Conservation (phyloP, 1,140 invertebrate species). For the Lepidurus packardi region DNA sequence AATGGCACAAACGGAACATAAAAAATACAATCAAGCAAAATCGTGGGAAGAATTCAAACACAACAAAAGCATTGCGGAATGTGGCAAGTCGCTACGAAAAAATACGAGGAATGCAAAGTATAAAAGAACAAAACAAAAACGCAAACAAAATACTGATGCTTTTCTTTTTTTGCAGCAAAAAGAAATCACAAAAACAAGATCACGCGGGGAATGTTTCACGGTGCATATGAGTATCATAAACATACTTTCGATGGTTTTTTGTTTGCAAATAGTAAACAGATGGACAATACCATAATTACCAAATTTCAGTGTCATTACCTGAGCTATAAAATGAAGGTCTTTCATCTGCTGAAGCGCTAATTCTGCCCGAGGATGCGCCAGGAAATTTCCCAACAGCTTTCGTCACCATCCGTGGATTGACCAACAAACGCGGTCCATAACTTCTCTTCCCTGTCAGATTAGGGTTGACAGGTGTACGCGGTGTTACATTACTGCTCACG, state of each 20-base stretch:
- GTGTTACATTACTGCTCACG: background rate
- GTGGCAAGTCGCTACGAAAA: background rate
- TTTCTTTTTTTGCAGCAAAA: background rate
- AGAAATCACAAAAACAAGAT: background rate
- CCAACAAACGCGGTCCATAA: conserved; percentile 36
- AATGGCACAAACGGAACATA: conserved; percentile 24
- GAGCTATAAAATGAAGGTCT: conserved; percentile 29
- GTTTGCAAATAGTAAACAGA: background rate
- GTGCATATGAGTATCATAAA: conserved; percentile 18
- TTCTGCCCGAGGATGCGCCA: background rate
- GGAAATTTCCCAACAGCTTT: conserved; percentile 26
- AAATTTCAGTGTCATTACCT: conserved; percentile 62
- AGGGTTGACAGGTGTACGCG: conserved; percentile 30
- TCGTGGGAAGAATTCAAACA: conserved; percentile 25
- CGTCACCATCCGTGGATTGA: conserved; percentile 25
- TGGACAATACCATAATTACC: conserved; percentile 48
- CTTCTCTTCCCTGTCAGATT: conserved; percentile 38
- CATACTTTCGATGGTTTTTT: background rate
- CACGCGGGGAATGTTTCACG: conserved; percentile 5
- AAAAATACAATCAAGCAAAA: conserved; percentile 1
- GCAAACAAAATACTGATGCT: background rate
- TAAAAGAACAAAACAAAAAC: conserved; percentile 22
- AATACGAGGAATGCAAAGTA: background rate
- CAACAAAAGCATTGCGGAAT: conserved; percentile 25
- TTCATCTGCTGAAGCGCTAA: conserved; percentile 2